A percentile compares a stretch with the other conserved stretches of the same genome.
Conservation (phyloP, 2,113 vertebrate genomes). For the Phrynocephalus versicolor region DNA sequence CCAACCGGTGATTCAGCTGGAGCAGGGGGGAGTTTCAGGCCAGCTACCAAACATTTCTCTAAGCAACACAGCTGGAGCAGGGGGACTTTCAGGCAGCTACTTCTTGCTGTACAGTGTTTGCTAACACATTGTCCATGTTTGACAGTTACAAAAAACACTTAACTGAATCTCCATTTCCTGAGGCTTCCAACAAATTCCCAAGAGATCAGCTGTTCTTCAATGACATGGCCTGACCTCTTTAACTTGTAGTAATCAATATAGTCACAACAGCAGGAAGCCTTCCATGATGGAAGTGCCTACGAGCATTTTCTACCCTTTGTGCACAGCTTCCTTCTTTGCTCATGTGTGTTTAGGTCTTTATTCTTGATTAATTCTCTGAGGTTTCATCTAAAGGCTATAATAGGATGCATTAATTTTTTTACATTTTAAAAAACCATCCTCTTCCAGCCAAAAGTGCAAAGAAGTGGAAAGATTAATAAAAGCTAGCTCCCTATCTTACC, state of each 20-base stretch:
- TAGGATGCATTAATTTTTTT: conserved; percentile 5
- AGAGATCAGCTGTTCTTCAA: conserved; percentile 17
- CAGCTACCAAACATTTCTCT: background rate
- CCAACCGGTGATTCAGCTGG: background rate
- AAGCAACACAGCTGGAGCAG: no score
- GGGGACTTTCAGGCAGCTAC: background rate
- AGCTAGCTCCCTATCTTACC: no score
- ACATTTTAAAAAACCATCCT: no score
- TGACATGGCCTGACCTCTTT: background rate
- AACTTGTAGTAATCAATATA: background rate
- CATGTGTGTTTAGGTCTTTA: background rate
- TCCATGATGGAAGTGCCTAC: conserved; percentile 2
- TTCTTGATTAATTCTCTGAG: conserved; percentile 39
- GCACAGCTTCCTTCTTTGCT: background rate
- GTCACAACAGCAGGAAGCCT: background rate
- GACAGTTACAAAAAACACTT: background rate
- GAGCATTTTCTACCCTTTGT: background rate
- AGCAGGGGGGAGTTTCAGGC: no score
- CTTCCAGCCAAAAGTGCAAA: background rate
- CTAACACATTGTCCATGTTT: background rate
- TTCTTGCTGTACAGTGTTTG: background rate
- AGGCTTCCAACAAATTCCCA: background rate
- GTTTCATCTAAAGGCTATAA: conserved; percentile 29
- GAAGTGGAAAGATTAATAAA: no score
- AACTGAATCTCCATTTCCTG: background rate